Percentiles rank a stretch among this genome's conserved stretches.
Conservation (phyloP, 1,140 invertebrate species). For the Arion vulgaris region DNA sequence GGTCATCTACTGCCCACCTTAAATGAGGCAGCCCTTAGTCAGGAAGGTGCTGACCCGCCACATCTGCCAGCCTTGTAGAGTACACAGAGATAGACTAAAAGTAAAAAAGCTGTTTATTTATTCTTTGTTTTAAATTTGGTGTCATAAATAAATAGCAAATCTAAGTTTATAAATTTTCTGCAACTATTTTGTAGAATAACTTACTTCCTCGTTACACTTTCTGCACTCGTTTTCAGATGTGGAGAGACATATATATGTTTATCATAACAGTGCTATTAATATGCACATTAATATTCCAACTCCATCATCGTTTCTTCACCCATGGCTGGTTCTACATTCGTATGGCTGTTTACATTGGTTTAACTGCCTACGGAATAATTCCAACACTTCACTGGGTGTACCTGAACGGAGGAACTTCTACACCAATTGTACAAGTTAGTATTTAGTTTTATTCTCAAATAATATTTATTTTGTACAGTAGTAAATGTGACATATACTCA, state of each 20-base stretch:
- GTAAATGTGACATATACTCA: neutral
- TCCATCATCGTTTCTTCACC: constrained; percentile 75
- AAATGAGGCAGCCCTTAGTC: too few relatives aligned
- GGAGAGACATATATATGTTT: constrained; percentile 86
- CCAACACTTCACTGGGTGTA: constrained; percentile 93
- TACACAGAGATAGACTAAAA: too few relatives aligned
- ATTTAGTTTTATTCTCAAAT: neutral
- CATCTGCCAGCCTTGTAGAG: too few relatives aligned
- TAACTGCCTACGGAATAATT: constrained; percentile 91
- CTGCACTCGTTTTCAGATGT: constrained; percentile 85
- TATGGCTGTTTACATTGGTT: constrained; percentile 86
- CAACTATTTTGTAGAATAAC: too few relatives aligned
- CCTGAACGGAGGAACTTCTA: constrained; percentile 88
- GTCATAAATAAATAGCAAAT: too few relatives aligned
- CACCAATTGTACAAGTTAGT: constrained; percentile 84
- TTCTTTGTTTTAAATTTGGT: too few relatives aligned
- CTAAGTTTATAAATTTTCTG: too few relatives aligned
- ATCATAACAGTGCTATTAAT: constrained; percentile 76
- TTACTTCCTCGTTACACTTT: too few relatives aligned
- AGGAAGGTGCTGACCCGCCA: too few relatives aligned
- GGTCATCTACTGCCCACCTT: too few relatives aligned
- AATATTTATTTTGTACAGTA: neutral
- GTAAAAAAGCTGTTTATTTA: too few relatives aligned
- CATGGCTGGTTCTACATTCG: constrained; percentile 68
- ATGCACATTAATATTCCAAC: constrained; percentile 74